Evolutionary conservation across 2,797 vertebrate genomes (phyloP), one percentile per base, ranked within the genome.

Genomic region (Sebastes goodei): DNA sequence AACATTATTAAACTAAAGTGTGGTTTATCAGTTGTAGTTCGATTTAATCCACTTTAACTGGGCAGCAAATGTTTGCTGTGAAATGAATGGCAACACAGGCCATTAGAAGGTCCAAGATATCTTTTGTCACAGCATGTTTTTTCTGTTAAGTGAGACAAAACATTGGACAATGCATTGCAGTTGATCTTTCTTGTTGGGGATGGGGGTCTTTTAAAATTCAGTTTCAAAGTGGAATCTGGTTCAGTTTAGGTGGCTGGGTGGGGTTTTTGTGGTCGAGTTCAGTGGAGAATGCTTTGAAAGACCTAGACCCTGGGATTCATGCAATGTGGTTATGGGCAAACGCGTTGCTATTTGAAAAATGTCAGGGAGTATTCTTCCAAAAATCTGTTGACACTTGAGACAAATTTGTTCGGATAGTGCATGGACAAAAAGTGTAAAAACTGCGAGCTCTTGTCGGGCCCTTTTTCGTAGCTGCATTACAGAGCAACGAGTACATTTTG

Each of bases 241-340:
- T 94, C 71, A 85, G 89, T 95, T 96, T 95, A 94, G 92, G 90
- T 94, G 87, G 89, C 78, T 92, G 93, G 95, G 92, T 93, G 93
- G 90, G 88, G 93, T 90, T 95, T 83, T 86, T 93, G 94, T 94
- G 94, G 94, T 93, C 30, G 69, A 88, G 85, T 90, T 90, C 81
- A 92, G 77, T 71, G 68, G 84, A 90, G 87, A 94, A 94, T 93
- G 93, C 88, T 93, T 94, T 92, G 87, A 93, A 94, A 94, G 92
- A 94, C 93, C 92, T 93, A 86, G 29, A 91, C 91, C 86, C 90
- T 86, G 74, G 85, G 91, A 90, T 92, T 85, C 92, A 92, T 93
- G 86, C 85, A 76, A 85, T 95, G 95, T 89, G 95, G 94, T 96
- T 92, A 90, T 89, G 91, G 91, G 90, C 90, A 93, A 91, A 92